Evolutionary conservation across 2,797 vertebrate genomes (phyloP).

Genomic region (Loris lydekkerianus): DNA sequence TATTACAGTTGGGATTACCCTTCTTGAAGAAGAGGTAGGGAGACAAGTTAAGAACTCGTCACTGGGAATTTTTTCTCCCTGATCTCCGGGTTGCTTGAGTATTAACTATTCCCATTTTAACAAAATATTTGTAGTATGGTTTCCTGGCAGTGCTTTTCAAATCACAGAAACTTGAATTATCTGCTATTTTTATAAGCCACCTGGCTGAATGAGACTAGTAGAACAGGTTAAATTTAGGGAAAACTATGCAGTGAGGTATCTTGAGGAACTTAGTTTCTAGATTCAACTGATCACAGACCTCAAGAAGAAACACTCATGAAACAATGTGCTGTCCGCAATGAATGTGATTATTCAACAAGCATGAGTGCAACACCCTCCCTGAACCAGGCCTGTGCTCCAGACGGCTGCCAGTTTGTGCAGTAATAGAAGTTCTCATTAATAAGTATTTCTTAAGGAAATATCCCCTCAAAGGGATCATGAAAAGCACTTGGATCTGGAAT

Average conservation of each 20-base stretch:
- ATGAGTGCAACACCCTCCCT: background rate
- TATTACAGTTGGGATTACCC: background rate
- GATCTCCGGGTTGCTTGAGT: background rate
- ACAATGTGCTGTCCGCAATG: background rate
- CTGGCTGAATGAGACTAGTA: background rate
- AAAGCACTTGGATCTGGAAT: background rate
- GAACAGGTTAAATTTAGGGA: constrained; percentile 32
- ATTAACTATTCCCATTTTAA: background rate
- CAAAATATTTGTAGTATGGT: background rate
- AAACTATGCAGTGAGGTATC: background rate
- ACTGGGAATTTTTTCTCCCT: background rate
- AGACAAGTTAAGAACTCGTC: background rate
- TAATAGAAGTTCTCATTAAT: constrained; percentile 13
- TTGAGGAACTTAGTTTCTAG: constrained; percentile 25
- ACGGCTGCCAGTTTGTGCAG: background rate
- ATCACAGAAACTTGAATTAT: constrained; percentile 21
- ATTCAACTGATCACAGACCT: background rate
- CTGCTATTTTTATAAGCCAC: background rate
- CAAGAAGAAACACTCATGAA: background rate
- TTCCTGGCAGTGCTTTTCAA: background rate
- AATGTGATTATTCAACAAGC: background rate
- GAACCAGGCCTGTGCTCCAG: background rate
- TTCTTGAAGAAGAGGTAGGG: background rate
- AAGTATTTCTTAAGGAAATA: background rate
- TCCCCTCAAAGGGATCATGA: background rate